These are phyloP conservation scores for Panthera leo DNA, from an alignment of 2,113 vertebrate genomes.

Conservation along the genomic window DNA sequence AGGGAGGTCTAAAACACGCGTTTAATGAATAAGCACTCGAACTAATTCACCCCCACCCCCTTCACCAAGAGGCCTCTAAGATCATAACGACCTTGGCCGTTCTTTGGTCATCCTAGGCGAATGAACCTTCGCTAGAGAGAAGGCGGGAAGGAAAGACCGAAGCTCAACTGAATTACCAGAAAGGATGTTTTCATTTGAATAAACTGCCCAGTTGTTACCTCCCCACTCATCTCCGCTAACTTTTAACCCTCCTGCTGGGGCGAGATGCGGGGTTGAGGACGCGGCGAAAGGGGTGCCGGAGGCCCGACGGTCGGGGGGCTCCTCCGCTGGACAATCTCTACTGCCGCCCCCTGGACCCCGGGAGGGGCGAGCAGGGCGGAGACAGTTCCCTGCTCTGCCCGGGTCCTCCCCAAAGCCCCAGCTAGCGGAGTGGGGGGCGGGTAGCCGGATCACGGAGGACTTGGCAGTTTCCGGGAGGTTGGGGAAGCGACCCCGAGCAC, in stretches of 20 bases:
- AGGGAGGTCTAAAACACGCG: not conserved
- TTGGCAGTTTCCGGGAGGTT: constrained; percentile 27
- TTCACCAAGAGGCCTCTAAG: not conserved
- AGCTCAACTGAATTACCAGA: not conserved
- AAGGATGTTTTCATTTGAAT: constrained; percentile 72
- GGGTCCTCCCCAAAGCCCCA: not conserved
- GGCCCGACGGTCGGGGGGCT: not conserved
- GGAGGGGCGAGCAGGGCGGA: not conserved
- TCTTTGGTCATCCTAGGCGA: not conserved
- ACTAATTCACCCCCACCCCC: not conserved
- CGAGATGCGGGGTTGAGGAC: not conserved
- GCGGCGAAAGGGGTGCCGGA: not conserved
- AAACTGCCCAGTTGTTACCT: not conserved
- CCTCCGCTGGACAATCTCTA: not conserved
- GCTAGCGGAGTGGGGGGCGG: not conserved
- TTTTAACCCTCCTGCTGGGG: not conserved
- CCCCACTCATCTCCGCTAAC: not conserved
- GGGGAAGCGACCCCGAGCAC: not conserved
- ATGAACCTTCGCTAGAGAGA: not conserved
- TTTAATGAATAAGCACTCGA: not conserved
- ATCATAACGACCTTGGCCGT: not conserved
- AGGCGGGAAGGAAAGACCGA: not conserved
- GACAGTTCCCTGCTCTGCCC: not conserved
- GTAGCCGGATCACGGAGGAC: not conserved
- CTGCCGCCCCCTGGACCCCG: not conserved